Conservation (phyloP, 2,888 invertebrate species). For the Ptilodon capucinus region DNA sequence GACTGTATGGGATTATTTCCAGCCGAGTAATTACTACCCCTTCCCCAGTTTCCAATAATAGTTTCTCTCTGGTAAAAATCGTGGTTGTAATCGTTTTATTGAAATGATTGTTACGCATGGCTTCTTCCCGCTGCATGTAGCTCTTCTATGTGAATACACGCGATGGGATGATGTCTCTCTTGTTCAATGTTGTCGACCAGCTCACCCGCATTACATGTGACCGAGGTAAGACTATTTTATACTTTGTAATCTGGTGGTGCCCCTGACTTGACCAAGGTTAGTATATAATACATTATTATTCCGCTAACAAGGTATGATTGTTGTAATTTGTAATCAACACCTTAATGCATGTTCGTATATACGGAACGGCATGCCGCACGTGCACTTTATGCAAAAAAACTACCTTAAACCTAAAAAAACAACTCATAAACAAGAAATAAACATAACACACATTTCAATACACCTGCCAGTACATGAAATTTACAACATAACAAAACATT, state of each 20-base stretch:
- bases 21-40: slow-evolving; percentile 65
- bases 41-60: slow-evolving; percentile 68
- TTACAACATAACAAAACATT: slow-evolving; percentile 41
- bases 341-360: slow-evolving; percentile 57
- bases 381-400: slow-evolving; percentile 60
- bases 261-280: slow-evolving; percentile 27
- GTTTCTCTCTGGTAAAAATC: slow-evolving; percentile 67
- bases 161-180: slow-evolving; percentile 39
- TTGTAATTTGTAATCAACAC: slow-evolving; percentile 39
- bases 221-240: slow-evolving; percentile 36
- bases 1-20: slow-evolving; percentile 74
- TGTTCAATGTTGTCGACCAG: slow-evolving; percentile 27
- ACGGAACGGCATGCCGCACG: slow-evolving; percentile 70
- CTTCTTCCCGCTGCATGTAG: slow-evolving; percentile 68
- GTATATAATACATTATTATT: slow-evolving; percentile 12
- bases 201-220: slow-evolving; percentile 17
- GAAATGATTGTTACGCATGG: slow-evolving; percentile 70
- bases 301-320: slow-evolving; percentile 21
- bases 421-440: slow-evolving; percentile 32
- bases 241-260: slow-evolving; percentile 26
- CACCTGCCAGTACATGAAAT: slow-evolving; percentile 46
- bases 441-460: slow-evolving; percentile 60
- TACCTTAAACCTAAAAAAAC: slow-evolving; percentile 50
- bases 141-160: slow-evolving; percentile 57
- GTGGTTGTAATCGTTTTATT: slow-evolving; percentile 55